phyloP scores from a whole-genome alignment of 1,140 invertebrate species.

The Dreissena polymorpha region DNA sequence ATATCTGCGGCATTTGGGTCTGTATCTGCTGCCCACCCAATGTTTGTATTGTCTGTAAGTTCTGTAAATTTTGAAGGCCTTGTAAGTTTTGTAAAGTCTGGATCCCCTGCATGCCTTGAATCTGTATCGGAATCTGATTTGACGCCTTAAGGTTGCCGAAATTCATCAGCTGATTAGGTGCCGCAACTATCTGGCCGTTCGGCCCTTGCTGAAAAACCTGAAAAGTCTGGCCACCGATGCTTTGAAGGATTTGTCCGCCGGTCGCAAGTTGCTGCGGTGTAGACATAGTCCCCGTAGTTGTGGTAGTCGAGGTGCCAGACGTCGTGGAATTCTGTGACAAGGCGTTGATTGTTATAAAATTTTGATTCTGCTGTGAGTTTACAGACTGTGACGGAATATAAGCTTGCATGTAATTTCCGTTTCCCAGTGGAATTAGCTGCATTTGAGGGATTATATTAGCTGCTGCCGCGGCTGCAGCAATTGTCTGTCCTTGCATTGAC shows the following conservation, averaged over 20 bases:
- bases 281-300: slow-evolving; percentile 22
- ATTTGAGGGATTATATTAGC: slow-evolving; percentile 54
- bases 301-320: slow-evolving; percentile 28
- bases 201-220: background rate
- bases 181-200: slow-evolving; percentile 35
- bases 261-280: slow-evolving; percentile 32
- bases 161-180: slow-evolving; percentile 51
- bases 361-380: slow-evolving; percentile 9
- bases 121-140: slow-evolving; percentile 30
- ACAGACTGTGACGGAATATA: slow-evolving; percentile 18
- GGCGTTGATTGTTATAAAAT: slow-evolving; percentile 16
- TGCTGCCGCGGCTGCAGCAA: slow-evolving; percentile 51
- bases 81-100: slow-evolving; percentile 25
- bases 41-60: slow-evolving; percentile 36
- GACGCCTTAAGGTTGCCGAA: slow-evolving; percentile 38
- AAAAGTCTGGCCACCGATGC: background rate
- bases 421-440: slow-evolving; percentile 47
- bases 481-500: slow-evolving; percentile 53
- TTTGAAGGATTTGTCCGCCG: slow-evolving; percentile 5
- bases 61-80: slow-evolving; percentile 24
- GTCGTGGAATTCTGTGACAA: slow-evolving; percentile 27
- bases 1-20: slow-evolving; percentile 36
- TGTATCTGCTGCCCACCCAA: slow-evolving; percentile 40
- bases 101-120: slow-evolving; percentile 40
- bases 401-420: slow-evolving; percentile 47